Base-by-base conservation (phyloP, 2,888 invertebrate species). In the Pachliopta kotzebuea region DNA sequence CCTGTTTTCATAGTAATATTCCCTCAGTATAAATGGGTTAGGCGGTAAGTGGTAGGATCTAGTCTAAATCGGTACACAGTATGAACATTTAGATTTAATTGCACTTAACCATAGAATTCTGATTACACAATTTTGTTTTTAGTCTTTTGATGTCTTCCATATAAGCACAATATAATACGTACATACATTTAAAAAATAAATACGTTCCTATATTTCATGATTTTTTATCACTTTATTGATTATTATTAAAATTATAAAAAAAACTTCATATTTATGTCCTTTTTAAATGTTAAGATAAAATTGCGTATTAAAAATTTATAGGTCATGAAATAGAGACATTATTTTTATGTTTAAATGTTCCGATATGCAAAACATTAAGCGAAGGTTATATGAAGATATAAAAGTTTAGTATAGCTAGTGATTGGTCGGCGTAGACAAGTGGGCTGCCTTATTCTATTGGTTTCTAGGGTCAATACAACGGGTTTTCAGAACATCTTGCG, bases 21-120 rank as follows among this genome's bases (percentile, higher is more conserved):
- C 63, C 65, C 73, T 69, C 76, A 76, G 85, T 85, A 86, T 90
- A 90, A 90, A 90, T 90, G 86, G 91, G 91, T 91, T 91, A 91
- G 88, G 88, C 86, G 91, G 90, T 89, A 86, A 90, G 83, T 88
- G 88, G 88, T 82, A 79, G 81, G 66, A 66, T 84, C 86, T 88
- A 86, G 85, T 79, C 79, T 76, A 72, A 74, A 65, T 66, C 66
- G 57, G 53, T 67, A 37, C 37, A 37, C 0, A 37, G 37, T 9
- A 14, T 37, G 14, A 37, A 37, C 14, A 37, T 14, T 37, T 1
- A 37, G 37, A 37, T 37, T 37, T 37, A 14, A 37, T 37, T 37
- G 14, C 31, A 37, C 14, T 37, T 37, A 37, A 14, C 14, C 3
- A 37, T 37, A 37, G 37, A 37, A 37, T 9, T 37, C 14, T 37